Evolutionary conservation across 2,797 vertebrate species (phyloP).

Genomic region (Malacoraja senta): DNA sequence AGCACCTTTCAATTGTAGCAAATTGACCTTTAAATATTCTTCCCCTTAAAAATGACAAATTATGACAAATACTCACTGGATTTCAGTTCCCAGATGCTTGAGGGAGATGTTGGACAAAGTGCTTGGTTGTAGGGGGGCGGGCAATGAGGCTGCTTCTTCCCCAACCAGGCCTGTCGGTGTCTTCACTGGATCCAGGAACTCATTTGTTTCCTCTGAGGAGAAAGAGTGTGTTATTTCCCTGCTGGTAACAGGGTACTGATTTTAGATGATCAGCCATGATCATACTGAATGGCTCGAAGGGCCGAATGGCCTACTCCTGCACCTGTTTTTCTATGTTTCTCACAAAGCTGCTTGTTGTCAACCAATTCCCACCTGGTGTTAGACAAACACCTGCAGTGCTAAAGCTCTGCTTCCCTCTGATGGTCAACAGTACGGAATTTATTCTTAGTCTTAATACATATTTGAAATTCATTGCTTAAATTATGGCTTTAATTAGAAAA

Average conservation of each 20-base stretch:
- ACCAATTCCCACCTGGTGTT: neutral
- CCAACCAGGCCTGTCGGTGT: slow-evolving; percentile 77
- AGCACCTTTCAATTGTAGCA: neutral
- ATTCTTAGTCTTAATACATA: neutral
- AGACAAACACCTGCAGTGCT: too few species aligned
- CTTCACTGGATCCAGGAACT: slow-evolving; percentile 70
- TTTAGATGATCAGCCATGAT: too few species aligned
- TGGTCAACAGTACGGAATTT: neutral
- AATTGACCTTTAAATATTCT: neutral
- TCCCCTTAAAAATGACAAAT: too few species aligned
- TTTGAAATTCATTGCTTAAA: neutral
- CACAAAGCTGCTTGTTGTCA: neutral
- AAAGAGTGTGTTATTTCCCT: slow-evolving; percentile 39
- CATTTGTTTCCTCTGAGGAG: slow-evolving; percentile 51
- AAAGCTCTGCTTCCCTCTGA: neutral
- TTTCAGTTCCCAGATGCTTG: slow-evolving; percentile 77
- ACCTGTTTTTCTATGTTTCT: too few species aligned
- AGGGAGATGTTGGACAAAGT: slow-evolving; percentile 75
- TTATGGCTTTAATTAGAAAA: neutral
- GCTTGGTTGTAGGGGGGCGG: slow-evolving; percentile 53
- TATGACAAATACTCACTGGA: slow-evolving; percentile 66
- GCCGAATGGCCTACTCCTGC: too few species aligned
- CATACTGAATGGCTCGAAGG: too few species aligned
- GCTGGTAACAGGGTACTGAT: too few species aligned
- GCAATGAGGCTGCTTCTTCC: slow-evolving; percentile 60